Percentiles rank a stretch among this genome's conserved stretches.
These are phyloP conservation scores for Eurystomus gularis DNA, from an alignment of 2,113 vertebrate species.

Conservation along the genomic window DNA sequence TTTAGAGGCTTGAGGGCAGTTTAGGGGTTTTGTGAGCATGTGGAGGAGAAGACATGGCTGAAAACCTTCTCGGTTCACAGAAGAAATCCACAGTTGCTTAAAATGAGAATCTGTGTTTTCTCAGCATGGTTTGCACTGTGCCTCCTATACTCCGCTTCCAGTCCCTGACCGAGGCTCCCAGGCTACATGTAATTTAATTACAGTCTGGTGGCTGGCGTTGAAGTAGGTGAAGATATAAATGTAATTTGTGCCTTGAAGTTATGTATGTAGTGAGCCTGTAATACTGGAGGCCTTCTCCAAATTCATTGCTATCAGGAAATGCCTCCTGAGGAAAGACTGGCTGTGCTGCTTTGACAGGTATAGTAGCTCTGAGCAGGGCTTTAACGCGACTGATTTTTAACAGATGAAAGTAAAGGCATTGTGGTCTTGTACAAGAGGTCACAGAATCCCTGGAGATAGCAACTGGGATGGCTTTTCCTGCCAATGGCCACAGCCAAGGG, in stretches of 20 bases:
- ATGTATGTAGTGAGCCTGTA: not conserved
- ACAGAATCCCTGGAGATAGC: not conserved
- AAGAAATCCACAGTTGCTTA: not conserved
- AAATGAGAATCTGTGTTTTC: not conserved
- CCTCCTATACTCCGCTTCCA: rapidly evolving
- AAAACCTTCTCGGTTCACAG: rapidly evolving
- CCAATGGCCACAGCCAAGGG: rapidly evolving
- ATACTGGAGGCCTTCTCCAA: not conserved
- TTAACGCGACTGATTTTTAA: not conserved
- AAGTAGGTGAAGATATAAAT: conserved; percentile 1
- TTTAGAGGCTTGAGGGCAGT: not conserved
- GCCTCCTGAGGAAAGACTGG: not conserved
- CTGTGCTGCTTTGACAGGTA: not conserved
- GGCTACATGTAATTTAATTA: not conserved
- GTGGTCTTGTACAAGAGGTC: not conserved
- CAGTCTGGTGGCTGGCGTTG: not conserved
- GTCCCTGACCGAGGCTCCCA: not conserved
- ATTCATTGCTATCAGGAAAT: not conserved
- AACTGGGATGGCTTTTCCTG: not conserved
- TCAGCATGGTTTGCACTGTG: rapidly evolving
- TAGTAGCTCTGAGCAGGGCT: not conserved
- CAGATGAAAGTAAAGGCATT: not conserved
- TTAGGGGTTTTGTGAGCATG: not conserved
- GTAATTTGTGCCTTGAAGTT: not conserved
- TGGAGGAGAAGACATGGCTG: not conserved